Conservation (phyloP, 2,797 vertebrate species). For the Tamandua tetradactyla region DNA sequence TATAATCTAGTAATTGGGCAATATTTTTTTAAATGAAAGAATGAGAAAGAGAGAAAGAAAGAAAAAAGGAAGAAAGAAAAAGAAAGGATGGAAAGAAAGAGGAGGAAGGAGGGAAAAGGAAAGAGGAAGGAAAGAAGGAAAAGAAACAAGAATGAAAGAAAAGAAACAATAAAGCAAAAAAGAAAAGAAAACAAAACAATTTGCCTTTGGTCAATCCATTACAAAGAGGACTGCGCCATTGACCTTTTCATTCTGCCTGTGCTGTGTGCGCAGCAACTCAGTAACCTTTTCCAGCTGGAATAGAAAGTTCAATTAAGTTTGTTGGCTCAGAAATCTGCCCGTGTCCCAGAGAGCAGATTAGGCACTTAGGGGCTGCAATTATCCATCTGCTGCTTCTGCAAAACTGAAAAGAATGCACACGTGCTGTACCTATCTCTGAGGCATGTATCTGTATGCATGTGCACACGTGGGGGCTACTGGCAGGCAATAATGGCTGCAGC, state of each 20-base stretch:
- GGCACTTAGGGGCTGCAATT: constrained; percentile 87
- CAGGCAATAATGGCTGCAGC: background rate
- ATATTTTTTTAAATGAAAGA: constrained; percentile 45
- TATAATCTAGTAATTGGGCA: constrained; percentile 79
- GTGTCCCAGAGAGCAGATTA: constrained; percentile 88
- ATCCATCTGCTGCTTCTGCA: constrained; percentile 88
- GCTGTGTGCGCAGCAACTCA: constrained; percentile 79
- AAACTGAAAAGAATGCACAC: constrained; percentile 76
- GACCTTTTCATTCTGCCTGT: constrained; percentile 87
- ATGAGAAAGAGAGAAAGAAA: too few relatives aligned
- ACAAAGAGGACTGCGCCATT: constrained; percentile 83
- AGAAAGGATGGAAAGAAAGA: too few relatives aligned
- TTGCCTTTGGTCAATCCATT: constrained; percentile 86
- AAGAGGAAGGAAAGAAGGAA: too few relatives aligned
- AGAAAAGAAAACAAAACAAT: constrained; percentile 77
- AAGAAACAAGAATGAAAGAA: background rate
- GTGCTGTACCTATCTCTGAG: constrained; percentile 64
- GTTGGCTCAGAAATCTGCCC: constrained; percentile 88
- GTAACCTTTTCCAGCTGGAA: constrained; percentile 90
- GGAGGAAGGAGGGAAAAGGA: background rate
- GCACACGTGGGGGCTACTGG: background rate
- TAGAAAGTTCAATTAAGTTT: constrained; percentile 90
- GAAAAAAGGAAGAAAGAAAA: background rate
- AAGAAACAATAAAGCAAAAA: background rate
- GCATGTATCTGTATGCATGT: constrained; percentile 74